These are phyloP conservation scores for Scrobipalpa atriplicella DNA, from an alignment of 2,888 invertebrate species.

Conservation along the genomic window DNA sequence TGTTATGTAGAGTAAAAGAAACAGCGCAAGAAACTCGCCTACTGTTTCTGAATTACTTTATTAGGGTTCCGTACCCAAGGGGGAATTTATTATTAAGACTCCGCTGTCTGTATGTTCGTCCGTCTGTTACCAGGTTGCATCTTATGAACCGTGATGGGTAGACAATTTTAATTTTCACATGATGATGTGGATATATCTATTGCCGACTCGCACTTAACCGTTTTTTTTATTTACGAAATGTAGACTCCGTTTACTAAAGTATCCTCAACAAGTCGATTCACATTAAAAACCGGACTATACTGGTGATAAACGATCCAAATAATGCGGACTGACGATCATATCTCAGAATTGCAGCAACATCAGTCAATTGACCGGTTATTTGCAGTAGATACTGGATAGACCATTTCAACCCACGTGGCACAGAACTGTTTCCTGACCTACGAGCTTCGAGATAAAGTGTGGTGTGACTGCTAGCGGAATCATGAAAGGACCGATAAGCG, in stretches of 20 bases:
- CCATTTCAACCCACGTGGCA: constrained; percentile 29
- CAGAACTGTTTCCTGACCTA: constrained; percentile 29
- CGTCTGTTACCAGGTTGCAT: too few species aligned
- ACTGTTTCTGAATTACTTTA: too few species aligned
- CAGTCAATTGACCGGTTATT: constrained; percentile 26
- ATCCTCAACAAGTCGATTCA: background rate
- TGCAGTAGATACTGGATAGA: constrained; percentile 24
- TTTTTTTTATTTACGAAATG: too few species aligned
- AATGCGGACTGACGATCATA: background rate
- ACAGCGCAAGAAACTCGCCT: too few species aligned
- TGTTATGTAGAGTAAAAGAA: too few species aligned
- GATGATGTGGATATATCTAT: too few species aligned
- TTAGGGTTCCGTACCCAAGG: too few species aligned
- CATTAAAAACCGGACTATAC: background rate
- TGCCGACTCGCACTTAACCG: too few species aligned
- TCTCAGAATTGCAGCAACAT: constrained; percentile 16
- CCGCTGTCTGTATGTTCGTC: too few species aligned
- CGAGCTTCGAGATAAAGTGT: constrained; percentile 33
- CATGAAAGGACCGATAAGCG: constrained; percentile 3
- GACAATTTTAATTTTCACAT: too few species aligned
- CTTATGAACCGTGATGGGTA: too few species aligned
- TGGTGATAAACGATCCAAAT: constrained; percentile 3
- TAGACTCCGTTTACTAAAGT: background rate
- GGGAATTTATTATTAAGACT: too few species aligned
- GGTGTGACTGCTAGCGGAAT: constrained; percentile 40